Evolutionary conservation across 2,888 invertebrate genomes (phyloP), one percentile per base, ranked within the genome.

Genomic region (Augiades crinisus): DNA sequence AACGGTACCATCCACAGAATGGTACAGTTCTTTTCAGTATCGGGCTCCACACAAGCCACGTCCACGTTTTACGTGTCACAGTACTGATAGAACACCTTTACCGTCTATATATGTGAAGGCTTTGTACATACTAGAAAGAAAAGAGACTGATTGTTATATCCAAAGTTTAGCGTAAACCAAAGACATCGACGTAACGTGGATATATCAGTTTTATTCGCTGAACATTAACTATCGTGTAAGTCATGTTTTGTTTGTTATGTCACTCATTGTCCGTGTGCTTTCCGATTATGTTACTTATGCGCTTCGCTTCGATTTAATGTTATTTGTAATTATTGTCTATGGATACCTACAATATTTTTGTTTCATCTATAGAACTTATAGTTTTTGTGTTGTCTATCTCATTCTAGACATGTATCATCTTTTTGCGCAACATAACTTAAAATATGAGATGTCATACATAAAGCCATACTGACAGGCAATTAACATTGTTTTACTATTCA

Each of bases 41-140:
- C 88, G 78, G 91, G 91, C 85, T 90, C 91, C 71, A 81, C 91
- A 75, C 90, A 91, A 81, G 91, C 91, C 88, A 90, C 90, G 59
- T 91, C 92, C 75, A 91, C 91, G 81, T 92, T 92, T 91, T 92
- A 92, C 85, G 91, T 92, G 77, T 91, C 91, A 75, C 90, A 91
- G 78, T 91, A 90, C 81, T 91, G 87, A 90, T 72, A 73, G 64
- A 70, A 71, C 69, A 68, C 68, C 67, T 62, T 72, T 78, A 63
- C 67, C 67, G 66, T 70, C 68, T 68, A 68, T 67, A 73, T 75
- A 72, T 57, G 60, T 74, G 74, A 66, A 69, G 80, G 78, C 78
- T 67, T 77, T 89, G 89, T 88, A 88, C 72, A 89, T 88, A 74
- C 59, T 78, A 78, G n/a, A n/a, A n/a, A 77, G 82, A 85, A 80